A percentile compares a stretch with the other conserved stretches of the same genome.
Evolutionary conservation across 2,888 invertebrate species (phyloP).

Genomic region (Ennomos fuscantarius): DNA sequence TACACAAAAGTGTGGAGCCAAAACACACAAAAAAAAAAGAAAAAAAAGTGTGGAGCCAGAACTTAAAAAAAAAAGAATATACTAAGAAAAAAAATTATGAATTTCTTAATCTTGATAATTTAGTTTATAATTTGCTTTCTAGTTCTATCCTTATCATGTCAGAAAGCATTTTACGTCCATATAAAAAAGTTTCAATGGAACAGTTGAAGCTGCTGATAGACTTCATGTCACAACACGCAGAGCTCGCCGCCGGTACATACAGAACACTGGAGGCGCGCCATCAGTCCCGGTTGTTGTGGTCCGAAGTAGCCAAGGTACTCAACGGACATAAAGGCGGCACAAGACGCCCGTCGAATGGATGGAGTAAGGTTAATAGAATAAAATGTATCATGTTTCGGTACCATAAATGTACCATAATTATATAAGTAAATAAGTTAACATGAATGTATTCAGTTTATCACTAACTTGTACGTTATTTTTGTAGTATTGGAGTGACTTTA

Average conservation of each 20-base stretch:
- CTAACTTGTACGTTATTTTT: slow-evolving; percentile 27
- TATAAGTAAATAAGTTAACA: background rate
- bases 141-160: slow-evolving; percentile 39
- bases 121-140: no score
- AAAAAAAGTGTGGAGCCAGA: no score
- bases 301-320: slow-evolving; percentile 57
- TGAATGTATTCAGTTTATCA: background rate
- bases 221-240: slow-evolving; percentile 68
- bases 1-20: no score
- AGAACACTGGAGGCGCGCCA: slow-evolving; percentile 63
- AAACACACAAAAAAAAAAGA: no score
- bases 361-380: slow-evolving; percentile 64
- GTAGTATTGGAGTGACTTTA: slow-evolving; percentile 76
- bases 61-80: no score
- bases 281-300: slow-evolving; percentile 64
- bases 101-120: no score
- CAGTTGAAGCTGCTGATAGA: slow-evolving; percentile 66
- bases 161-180: slow-evolving; percentile 31
- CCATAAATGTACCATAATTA: no score
- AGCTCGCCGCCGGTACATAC: slow-evolving; percentile 63
- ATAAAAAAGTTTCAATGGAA: slow-evolving; percentile 56
- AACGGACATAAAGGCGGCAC: slow-evolving; percentile 58
- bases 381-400: no score
- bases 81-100: no score
- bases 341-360: slow-evolving; percentile 61